Evolutionary conservation across 2,888 invertebrate species (phyloP), one percentile per base, ranked within the genome.

Genomic region (Drosophila siamana): DNA sequence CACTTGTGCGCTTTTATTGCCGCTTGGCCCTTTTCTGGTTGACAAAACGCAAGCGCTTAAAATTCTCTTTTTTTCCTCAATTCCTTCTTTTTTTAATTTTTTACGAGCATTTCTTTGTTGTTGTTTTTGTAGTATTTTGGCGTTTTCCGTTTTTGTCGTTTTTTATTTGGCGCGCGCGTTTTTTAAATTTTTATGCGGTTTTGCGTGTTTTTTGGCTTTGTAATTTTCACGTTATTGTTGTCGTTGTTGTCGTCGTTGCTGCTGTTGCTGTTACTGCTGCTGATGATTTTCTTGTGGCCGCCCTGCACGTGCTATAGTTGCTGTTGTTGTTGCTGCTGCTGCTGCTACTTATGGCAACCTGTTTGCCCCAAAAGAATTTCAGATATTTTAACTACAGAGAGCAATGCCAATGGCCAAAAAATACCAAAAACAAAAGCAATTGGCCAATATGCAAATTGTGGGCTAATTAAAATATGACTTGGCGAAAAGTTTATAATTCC

Each of bases 1-100:
- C 84, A 88, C 82, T 83, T 83, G 88, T 83, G 81, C 66, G 81
- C 83, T 80, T 73, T 79, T 84, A 78, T 81, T 78, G 76, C 69
- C 74, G 78, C 73, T 70, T 76, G 84, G 63, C 75, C 78, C 72
- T 88, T 74, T 79, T 69, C 73, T 76, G 86, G 80, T 88, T 83
- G 83, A 88, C 83, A 86, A 88, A 87, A 82, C 67, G 70, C 75
- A 62, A 63, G 64, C 78, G 74, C 80, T 71, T 69, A 60, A 80
- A 88, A 83, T 81, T 72, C 52, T 61, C 52, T 62, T 55, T 40
- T 40, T 63, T 16, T 36, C 15, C 51, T 16, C 11, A 33, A 28
- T 52, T 26, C n/a, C 16, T n/a, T 48, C 22, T 54, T 66, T 71
- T 51, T 57, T 76, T 65, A 75, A 59, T 68, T 74, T 68, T 80